Conservation (phyloP, 1,140 invertebrate genomes). For the Caenorhabditis latens region DNA sequence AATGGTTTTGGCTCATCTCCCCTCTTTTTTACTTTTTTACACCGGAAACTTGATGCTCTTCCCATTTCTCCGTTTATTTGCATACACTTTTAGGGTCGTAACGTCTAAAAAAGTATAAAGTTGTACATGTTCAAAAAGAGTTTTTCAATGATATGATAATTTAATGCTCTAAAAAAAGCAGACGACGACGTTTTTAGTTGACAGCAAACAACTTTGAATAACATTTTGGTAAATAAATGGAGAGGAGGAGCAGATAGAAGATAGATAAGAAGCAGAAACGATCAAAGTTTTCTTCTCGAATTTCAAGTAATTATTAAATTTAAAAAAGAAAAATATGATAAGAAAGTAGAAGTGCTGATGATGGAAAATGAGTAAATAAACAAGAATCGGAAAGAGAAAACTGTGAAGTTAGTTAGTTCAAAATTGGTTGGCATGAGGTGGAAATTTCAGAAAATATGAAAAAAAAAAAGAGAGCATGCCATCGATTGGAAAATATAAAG, state of each 20-base stretch:
- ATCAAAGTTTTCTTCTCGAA: background rate
- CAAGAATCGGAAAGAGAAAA: too few relatives aligned
- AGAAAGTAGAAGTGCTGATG: background rate
- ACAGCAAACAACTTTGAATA: constrained; percentile 18
- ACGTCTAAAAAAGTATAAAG: constrained; percentile 13
- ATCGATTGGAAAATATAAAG: too few relatives aligned
- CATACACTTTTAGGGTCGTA: constrained; percentile 23
- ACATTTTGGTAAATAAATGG: constrained; percentile 16
- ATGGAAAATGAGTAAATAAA: background rate
- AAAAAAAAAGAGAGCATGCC: background rate
- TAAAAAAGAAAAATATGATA: background rate
- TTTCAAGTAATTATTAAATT: background rate
- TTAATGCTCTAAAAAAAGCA: background rate
- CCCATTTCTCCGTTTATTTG: background rate
- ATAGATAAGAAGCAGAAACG: background rate
- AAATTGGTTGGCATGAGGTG: too few relatives aligned
- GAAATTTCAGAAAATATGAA: background rate
- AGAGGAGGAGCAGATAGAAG: background rate
- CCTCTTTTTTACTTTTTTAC: too few relatives aligned
- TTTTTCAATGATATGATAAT: constrained; percentile 1
- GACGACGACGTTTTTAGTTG: background rate
- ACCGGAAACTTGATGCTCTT: constrained; percentile 31
- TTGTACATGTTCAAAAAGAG: background rate
- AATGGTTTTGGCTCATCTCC: background rate
- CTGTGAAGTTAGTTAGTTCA: too few relatives aligned